A percentile compares a stretch with the other conserved stretches of the same genome.
Evolutionary conservation across 2,888 invertebrate genomes (phyloP).

Genomic region (Cheilosia urbana): DNA sequence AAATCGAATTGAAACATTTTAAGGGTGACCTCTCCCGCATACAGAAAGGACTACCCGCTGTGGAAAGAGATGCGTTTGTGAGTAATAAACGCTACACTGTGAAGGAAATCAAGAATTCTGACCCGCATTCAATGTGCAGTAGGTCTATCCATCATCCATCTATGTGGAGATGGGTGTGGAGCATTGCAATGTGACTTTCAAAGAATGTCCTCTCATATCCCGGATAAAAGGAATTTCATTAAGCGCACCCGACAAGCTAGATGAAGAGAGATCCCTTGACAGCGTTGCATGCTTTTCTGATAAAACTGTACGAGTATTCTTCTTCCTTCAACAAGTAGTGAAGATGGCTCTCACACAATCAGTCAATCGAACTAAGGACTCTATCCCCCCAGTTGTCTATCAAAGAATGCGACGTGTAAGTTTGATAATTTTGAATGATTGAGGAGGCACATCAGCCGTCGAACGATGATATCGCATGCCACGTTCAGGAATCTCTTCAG

Average conservation of each 20-base stretch:
- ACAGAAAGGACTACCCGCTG: slow-evolving; percentile 23
- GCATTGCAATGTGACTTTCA: slow-evolving; percentile 29
- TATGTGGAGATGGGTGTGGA: background rate
- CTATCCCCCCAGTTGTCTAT: background rate
- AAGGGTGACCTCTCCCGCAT: slow-evolving; percentile 13
- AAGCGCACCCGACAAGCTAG: slow-evolving; percentile 47
- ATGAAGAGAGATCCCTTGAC: slow-evolving; percentile 17
- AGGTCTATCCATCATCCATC: background rate
- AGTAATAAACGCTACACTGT: slow-evolving; percentile 47
- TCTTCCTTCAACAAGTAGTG: slow-evolving; percentile 45
- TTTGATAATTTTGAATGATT: slow-evolving; percentile 37
- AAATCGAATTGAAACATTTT: slow-evolving; percentile 64
- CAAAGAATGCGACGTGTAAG: background rate
- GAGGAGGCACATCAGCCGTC: background rate
- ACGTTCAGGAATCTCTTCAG: slow-evolving; percentile 51
- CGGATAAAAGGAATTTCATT: slow-evolving; percentile 71
- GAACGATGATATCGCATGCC: slow-evolving; percentile 55
- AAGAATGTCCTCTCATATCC: slow-evolving; percentile 8
- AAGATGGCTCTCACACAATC: slow-evolving; percentile 4
- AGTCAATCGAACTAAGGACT: slow-evolving; percentile 28
- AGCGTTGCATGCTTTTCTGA: slow-evolving; percentile 2
- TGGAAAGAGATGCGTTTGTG: slow-evolving; percentile 39
- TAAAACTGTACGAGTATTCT: slow-evolving; percentile 46
- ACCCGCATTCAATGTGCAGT: slow-evolving; percentile 53
- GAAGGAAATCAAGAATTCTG: slow-evolving; percentile 56